Conservation (phyloP, 2,797 vertebrate species). For the Typhlichthys eigenmanni region DNA sequence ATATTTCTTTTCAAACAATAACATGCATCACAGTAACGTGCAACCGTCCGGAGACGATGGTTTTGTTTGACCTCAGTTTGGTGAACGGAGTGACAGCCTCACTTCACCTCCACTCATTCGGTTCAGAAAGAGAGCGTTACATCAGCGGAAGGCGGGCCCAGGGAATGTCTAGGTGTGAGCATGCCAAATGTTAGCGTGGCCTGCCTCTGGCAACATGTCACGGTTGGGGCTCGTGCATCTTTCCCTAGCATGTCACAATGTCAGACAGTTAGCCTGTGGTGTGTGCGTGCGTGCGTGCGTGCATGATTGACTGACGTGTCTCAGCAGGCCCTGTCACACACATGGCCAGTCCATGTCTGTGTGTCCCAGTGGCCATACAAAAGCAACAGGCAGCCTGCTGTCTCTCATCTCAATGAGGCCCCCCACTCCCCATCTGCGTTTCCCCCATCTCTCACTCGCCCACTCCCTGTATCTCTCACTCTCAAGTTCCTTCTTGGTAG, state of each 20-base stretch:
- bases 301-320: conserved; percentile 16
- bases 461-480: neutral
- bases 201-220: conserved; percentile 1
- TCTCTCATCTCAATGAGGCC: conserved; percentile 3
- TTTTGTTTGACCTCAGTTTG: neutral
- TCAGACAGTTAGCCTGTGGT: neutral
- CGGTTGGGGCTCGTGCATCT: conserved; percentile 14
- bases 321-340: conserved; percentile 16
- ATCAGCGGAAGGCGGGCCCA: neutral
- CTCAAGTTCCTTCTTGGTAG: conserved; percentile 18
- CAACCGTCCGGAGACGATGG: neutral
- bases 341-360: conserved; percentile 9
- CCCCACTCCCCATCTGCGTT: neutral
- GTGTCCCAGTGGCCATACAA: conserved; percentile 18
- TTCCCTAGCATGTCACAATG: conserved; percentile 3
- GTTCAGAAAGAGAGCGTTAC: neutral
- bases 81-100: neutral
- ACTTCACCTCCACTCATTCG: no score
- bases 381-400: conserved; percentile 16
- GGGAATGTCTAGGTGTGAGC: no score
- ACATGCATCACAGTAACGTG: neutral
- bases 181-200: no score
- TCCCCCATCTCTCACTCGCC: conserved; percentile 14
- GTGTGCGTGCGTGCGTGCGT: neutral
- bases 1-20: neutral